These are phyloP conservation scores for Heterodera schachtii DNA, from an alignment of 1,140 invertebrate species.

Conservation along the genomic window DNA sequence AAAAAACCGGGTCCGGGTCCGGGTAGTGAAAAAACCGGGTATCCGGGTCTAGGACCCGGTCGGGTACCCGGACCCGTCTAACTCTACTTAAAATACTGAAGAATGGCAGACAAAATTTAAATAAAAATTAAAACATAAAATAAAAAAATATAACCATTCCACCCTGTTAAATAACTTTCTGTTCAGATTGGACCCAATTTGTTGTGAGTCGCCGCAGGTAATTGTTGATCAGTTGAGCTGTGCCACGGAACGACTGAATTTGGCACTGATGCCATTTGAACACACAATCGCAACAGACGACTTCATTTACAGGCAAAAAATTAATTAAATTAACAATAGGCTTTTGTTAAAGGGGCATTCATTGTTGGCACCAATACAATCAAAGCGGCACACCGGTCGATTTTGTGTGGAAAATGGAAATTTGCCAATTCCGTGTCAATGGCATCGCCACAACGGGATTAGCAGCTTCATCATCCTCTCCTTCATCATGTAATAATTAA, in stretches of 20 bases:
- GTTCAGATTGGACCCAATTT: constrained; percentile 59
- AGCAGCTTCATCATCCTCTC: not conserved
- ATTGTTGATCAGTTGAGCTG: constrained; percentile 52
- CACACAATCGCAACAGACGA: constrained; percentile 51
- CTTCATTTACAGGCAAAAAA: constrained; percentile 49
- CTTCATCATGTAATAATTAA: not conserved
- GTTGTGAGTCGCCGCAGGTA: constrained; percentile 51
- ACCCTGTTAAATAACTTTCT: not conserved
- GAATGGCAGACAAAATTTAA: not conserved
- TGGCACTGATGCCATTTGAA: constrained; percentile 45
- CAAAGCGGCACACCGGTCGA: constrained; percentile 55
- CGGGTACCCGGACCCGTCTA: too few species aligned
- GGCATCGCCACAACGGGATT: not conserved
- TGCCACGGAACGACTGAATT: constrained; percentile 55
- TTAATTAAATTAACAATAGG: constrained; percentile 36
- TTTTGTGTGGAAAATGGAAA: constrained; percentile 62
- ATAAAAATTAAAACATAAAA: not conserved
- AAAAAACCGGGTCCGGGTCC: too few species aligned
- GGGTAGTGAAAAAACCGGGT: too few species aligned
- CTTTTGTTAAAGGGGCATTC: too few species aligned
- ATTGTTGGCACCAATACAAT: constrained; percentile 64
- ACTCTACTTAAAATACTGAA: too few species aligned
- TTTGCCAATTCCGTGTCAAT: constrained; percentile 50
- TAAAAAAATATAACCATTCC: not conserved
- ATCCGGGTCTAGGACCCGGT: too few species aligned